These are phyloP conservation scores for Hymenochirus boettgeri DNA, from an alignment of 2,113 vertebrate species.

Conservation along the genomic window DNA sequence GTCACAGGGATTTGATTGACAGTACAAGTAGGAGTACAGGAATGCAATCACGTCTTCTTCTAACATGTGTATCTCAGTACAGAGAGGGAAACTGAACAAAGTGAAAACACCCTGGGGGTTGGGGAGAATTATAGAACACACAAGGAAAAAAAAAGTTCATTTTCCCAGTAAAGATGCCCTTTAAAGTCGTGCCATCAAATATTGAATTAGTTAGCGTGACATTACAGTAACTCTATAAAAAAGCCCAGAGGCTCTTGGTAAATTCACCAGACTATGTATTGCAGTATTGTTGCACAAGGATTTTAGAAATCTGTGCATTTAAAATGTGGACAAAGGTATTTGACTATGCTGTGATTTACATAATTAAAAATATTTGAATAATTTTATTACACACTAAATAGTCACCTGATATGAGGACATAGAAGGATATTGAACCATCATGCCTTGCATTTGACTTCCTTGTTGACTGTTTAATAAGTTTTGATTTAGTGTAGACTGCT, in stretches of 20 bases:
- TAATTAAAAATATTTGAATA: background rate
- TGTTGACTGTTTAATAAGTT: conserved; percentile 67
- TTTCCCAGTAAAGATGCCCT: too few species aligned
- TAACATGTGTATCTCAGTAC: too few species aligned
- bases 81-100: too few species aligned
- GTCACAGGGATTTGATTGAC: too few species aligned
- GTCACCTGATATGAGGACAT: conserved; percentile 83
- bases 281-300: background rate
- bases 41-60: too few species aligned
- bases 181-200: too few species aligned
- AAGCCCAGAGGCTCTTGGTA: background rate
- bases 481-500: conserved; percentile 75
- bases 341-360: background rate
- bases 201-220: too few species aligned
- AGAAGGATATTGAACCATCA: conserved; percentile 81
- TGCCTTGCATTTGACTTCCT: conserved; percentile 70
- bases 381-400: background rate
- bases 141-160: too few species aligned
- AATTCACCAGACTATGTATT: background rate
- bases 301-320: background rate
- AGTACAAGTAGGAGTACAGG: too few species aligned
- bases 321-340: background rate
- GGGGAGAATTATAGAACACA: too few species aligned
- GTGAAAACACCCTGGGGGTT: too few species aligned
- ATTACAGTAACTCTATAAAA: background rate